Evolutionary conservation across 1,140 invertebrate genomes (phyloP), one percentile per base, ranked within the genome.

Genomic region (Drosophila orosa): DNA sequence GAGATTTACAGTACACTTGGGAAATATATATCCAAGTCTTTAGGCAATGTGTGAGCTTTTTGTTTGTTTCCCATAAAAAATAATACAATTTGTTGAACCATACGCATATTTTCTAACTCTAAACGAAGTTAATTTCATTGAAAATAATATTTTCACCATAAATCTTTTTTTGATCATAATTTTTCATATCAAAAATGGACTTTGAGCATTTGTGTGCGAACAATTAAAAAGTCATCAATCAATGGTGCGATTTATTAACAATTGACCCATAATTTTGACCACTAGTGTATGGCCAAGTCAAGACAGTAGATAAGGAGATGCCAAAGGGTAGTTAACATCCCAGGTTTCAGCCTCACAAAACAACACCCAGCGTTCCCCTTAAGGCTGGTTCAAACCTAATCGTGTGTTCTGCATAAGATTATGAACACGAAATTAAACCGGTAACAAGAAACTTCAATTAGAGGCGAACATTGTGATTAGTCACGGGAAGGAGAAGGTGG

Each of bases 361-460:
- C 44, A 19, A 12, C 27, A n/a, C n/a, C n/a, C n/a, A n/a, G n/a
- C n/a, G n/a, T n/a, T n/a, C 45, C 17, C 29, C 22, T 17, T 9
- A 44, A 59, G 50, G 19, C 35, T 27, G 31, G 31, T 50, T 60
- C 35, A 37, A 47, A 50, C 50, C 57, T 74, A 59, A 72, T 83
- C 68, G 61, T 45, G 33, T 84, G 65, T 84, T 33, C 54, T 57
- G 61, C 47, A 40, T 45, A 72, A 54, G 73, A 85, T 78, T 86
- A 86, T 74, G 24, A 77, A 75, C 82, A 82, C 60, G 65, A 75
- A 81, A 69, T 61, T 82, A 68, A 76, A 68, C 74, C 66, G 62
- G 59, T 63, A 65, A 86, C 82, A 86, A 66, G 83, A 68, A 83
- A 79, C 82, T 78, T 79, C 79, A 82, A 87, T 86, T 86, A 87